These are phyloP conservation scores for Paramuricea clavata DNA, from an alignment of 92 coral and sea anemone genomes.

Conservation along the genomic window DNA sequence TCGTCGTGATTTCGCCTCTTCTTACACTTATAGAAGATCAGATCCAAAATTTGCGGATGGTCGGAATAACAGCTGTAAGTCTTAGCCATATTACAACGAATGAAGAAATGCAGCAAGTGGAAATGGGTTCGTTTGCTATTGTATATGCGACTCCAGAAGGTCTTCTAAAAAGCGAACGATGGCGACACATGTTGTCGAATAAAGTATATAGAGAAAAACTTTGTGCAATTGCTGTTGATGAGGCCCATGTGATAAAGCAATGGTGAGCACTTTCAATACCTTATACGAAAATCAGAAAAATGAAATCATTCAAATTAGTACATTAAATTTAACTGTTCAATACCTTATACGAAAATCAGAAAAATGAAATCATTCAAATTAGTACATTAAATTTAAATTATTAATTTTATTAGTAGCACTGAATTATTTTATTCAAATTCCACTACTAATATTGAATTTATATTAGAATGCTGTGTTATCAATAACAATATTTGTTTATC, in stretches of 20 bases:
- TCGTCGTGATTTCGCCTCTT: conserved; percentile 61
- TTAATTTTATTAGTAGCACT: no score
- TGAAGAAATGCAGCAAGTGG: conserved; percentile 57
- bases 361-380: neutral
- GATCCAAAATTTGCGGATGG: conserved; percentile 25
- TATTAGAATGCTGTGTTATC: no score
- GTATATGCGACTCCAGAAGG: conserved; percentile 70
- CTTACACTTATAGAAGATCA: conserved; percentile 57
- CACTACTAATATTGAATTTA: no score
- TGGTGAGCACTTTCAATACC: conserved; percentile 52
- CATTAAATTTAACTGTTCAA: neutral
- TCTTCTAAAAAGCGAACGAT: conserved; percentile 56
- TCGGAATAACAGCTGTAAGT: conserved; percentile 50
- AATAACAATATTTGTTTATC: conserved; percentile 49
- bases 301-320: neutral
- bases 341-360: neutral
- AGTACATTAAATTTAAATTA: neutral
- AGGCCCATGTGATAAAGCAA: conserved; percentile 74
- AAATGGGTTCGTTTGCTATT: conserved; percentile 49
- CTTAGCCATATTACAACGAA: conserved; percentile 48
- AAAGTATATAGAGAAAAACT: conserved; percentile 45
- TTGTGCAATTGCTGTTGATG: conserved; percentile 80
- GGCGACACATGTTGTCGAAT: conserved; percentile 66
- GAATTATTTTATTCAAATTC: no score
- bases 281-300: neutral